A percentile compares a stretch with the other conserved stretches of the same genome.
Evolutionary conservation across 2,888 invertebrate genomes (phyloP).

Genomic region (Apoderus coryli): DNA sequence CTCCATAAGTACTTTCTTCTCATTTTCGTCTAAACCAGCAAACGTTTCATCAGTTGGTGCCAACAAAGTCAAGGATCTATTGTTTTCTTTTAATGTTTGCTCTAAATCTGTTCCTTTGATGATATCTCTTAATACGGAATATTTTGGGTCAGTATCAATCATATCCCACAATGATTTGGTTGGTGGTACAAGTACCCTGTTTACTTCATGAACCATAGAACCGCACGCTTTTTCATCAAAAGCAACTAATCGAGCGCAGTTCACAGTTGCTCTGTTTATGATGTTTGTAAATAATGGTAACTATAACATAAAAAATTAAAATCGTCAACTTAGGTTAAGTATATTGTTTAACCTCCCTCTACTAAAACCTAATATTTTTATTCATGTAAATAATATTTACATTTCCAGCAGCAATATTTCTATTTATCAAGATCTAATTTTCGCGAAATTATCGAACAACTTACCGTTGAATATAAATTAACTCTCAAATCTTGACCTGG

Average conservation of each 20-base stretch:
- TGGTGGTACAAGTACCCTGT: constrained; percentile 41
- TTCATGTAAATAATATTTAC: too few relatives aligned
- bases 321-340: too few relatives aligned
- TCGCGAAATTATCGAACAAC: constrained; percentile 17
- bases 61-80: constrained; percentile 39
- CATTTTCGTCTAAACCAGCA: constrained; percentile 33
- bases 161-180: constrained; percentile 35
- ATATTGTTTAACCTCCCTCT: too few relatives aligned
- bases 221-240: constrained; percentile 52
- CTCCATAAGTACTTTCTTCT: constrained; percentile 32
- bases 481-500: constrained; percentile 37
- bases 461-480: constrained; percentile 44
- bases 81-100: constrained; percentile 31
- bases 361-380: too few relatives aligned
- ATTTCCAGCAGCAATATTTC: too few relatives aligned
- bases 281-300: constrained; percentile 40
- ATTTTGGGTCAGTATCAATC: constrained; percentile 32
- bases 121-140: constrained; percentile 33
- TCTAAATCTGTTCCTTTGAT: constrained; percentile 36
- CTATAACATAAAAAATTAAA: constrained; percentile 26
- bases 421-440: too few relatives aligned
- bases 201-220: constrained; percentile 50
- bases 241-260: constrained; percentile 48
- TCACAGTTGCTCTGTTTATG: constrained; percentile 46
- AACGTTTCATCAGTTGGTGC: constrained; percentile 44